phyloP scores from a whole-genome alignment of 2,113 vertebrate species.

The Leptobrachium ailaonicum region DNA sequence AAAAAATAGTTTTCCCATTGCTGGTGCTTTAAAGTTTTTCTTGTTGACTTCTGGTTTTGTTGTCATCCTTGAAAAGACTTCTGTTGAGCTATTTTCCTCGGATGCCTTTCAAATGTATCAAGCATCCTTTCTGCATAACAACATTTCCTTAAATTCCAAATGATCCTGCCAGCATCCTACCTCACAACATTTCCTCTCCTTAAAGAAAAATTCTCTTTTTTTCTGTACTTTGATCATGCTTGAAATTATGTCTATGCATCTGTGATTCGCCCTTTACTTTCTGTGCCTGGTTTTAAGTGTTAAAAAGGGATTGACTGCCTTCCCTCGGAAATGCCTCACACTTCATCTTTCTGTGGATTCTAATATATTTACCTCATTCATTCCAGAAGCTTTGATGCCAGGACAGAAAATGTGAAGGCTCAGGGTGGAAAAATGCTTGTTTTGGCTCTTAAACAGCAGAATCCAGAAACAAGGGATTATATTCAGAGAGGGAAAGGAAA shows the following conservation, averaged over 20 bases:
- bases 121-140: background rate
- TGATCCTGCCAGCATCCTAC: background rate
- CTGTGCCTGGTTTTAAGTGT: background rate
- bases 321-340: constrained; percentile 18
- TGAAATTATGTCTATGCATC: background rate
- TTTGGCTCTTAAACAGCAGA: constrained; percentile 5
- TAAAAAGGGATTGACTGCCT: background rate
- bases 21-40: too few relatives aligned
- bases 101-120: background rate
- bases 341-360: constrained; percentile 16
- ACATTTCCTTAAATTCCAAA: background rate
- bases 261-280: background rate
- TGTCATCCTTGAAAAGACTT: too few relatives aligned
- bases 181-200: background rate
- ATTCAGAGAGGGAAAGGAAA: too few relatives aligned
- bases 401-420: constrained; percentile 13
- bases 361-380: constrained; percentile 16
- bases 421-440: constrained; percentile 28
- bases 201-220: background rate
- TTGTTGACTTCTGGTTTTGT: too few relatives aligned
- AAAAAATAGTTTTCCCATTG: too few relatives aligned
- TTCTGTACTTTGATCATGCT: background rate
- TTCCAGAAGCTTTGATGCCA: constrained; percentile 12
- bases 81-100: background rate
- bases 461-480: background rate